These are phyloP conservation scores for Lamellibrachia satsuma DNA, from an alignment of 2,888 invertebrate species.

Conservation along the genomic window DNA sequence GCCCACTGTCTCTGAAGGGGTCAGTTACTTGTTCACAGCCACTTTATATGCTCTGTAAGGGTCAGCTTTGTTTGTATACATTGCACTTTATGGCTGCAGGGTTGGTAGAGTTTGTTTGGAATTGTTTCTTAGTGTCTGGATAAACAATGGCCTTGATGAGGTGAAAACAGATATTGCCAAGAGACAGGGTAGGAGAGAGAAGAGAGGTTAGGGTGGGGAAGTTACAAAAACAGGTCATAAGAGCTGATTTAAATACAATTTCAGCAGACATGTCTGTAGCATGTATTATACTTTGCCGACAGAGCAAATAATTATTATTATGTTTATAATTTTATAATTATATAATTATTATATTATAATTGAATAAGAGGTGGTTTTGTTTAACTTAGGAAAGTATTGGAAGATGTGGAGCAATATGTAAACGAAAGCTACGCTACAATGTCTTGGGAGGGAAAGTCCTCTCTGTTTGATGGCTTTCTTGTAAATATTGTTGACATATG, in stretches of 20 bases:
- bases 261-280: not conserved
- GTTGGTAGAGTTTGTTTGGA: not conserved
- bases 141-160: not conserved
- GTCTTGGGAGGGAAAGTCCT: slow-evolving; percentile 17
- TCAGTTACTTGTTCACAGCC: not conserved
- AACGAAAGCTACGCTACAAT: not conserved
- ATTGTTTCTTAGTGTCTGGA: not conserved
- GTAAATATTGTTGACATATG: not conserved
- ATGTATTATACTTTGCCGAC: not conserved
- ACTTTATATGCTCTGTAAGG: not conserved
- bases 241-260: not conserved
- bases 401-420: not conserved
- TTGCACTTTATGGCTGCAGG: not conserved
- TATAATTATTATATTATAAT: not conserved
- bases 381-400: not conserved
- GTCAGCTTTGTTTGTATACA: not conserved
- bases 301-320: not conserved
- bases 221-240: not conserved
- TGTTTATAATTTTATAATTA: not conserved
- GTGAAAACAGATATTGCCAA: not conserved
- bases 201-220: not conserved
- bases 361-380: not conserved
- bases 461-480: not conserved
- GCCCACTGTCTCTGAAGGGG: not conserved
- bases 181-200: not conserved